phyloP scores from a whole-genome alignment of 2,797 vertebrate species.

The Manis pentadactyla region DNA sequence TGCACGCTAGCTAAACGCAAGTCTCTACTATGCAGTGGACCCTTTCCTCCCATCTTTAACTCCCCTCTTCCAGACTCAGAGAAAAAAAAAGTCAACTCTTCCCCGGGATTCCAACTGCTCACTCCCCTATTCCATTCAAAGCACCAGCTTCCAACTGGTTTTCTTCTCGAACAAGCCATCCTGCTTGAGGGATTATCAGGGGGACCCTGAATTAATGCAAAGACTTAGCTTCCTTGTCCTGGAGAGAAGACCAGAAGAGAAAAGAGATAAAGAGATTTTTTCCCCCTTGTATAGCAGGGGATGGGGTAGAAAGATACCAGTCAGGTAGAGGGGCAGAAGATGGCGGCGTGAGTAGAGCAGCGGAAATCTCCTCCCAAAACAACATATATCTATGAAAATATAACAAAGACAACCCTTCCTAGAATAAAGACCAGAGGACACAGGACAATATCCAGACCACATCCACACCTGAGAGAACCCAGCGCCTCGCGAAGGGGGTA shows the following conservation, averaged over 20 bases:
- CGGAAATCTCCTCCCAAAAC: too few species aligned
- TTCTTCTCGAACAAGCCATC: neutral
- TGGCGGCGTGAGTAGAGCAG: too few species aligned
- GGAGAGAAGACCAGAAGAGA: neutral
- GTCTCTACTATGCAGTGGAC: neutral
- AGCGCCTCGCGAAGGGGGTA: too few species aligned
- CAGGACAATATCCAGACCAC: too few species aligned
- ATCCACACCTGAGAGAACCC: too few species aligned
- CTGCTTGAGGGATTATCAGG: neutral
- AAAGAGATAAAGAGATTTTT: neutral
- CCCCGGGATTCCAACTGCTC: neutral
- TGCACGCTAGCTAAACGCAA: neutral
- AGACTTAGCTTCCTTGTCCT: slow-evolving; percentile 1
- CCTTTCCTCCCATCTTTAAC: neutral
- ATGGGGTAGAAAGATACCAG: neutral
- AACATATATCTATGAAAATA: too few species aligned
- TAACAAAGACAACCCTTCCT: too few species aligned
- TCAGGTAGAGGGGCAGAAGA: too few species aligned
- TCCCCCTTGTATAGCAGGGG: neutral
- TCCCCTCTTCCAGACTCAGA: neutral
- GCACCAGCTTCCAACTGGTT: neutral
- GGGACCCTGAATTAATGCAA: neutral
- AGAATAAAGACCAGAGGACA: too few species aligned
- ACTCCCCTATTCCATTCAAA: neutral
- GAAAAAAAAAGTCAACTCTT: neutral